A percentile compares a stretch with the other conserved stretches of the same genome.
Evolutionary conservation across 2,113 vertebrate genomes (phyloP).

Genomic region (Girardinichthys multiradiatus): DNA sequence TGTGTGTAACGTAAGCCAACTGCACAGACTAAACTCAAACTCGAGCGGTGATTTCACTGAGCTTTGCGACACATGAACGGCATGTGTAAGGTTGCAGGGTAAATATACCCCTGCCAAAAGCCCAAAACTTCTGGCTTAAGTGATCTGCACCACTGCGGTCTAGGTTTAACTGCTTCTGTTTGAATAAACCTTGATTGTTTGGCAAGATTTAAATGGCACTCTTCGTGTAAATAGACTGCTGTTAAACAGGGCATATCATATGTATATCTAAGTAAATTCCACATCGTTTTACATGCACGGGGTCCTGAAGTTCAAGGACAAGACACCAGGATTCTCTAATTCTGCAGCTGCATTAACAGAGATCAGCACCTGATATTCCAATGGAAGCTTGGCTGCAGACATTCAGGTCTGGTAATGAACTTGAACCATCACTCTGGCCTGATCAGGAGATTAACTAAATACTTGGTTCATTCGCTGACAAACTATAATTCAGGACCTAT

Average conservation of each 20-base stretch:
- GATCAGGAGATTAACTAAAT: slow-evolving; percentile 49
- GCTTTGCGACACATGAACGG: slow-evolving; percentile 46
- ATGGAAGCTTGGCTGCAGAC: slow-evolving; percentile 35
- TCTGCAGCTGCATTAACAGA: slow-evolving; percentile 13
- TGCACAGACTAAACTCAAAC: slow-evolving; percentile 35
- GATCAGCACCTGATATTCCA: slow-evolving; percentile 6
- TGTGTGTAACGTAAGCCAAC: slow-evolving; percentile 45
- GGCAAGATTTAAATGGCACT: slow-evolving; percentile 32
- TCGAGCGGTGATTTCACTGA: slow-evolving; percentile 43
- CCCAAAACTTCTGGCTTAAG: slow-evolving; percentile 68
- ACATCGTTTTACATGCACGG: neutral
- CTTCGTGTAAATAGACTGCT: slow-evolving; percentile 3
- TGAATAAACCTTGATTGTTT: slow-evolving; percentile 48
- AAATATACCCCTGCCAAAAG: slow-evolving; percentile 51
- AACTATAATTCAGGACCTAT: neutral
- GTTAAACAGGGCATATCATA: neutral
- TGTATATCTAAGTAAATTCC: neutral
- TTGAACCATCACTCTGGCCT: slow-evolving; percentile 39
- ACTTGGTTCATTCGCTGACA: slow-evolving; percentile 12
- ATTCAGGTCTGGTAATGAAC: slow-evolving; percentile 40
- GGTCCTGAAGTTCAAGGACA: neutral
- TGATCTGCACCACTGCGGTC: slow-evolving; percentile 57
- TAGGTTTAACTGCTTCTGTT: slow-evolving; percentile 58
- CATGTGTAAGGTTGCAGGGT: slow-evolving; percentile 55
- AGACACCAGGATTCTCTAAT: slow-evolving; percentile 2